Base-by-base conservation (phyloP, 2,113 vertebrate genomes). In the Xenotilapia leptura region DNA sequence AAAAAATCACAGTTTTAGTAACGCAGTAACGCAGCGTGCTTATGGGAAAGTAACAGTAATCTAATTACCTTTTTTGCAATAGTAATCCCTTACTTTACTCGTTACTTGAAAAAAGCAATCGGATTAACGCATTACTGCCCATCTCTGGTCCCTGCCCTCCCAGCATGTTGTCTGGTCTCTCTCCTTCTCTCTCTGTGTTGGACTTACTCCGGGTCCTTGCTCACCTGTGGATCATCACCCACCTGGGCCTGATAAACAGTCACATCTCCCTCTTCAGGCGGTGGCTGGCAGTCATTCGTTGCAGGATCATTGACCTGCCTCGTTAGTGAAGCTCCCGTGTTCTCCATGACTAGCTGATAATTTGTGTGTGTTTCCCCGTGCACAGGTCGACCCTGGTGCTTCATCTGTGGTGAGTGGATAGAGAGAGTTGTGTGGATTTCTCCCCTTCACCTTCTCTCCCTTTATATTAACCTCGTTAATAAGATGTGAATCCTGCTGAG, bases 1-100 rank as follows among this genome's bases (percentile, higher is more conserved):
- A 7, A 26, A 55, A 26, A 26, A 6, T 53, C 51, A 53, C 51
- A 5, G 0, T 1, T 56, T 56, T 26, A 56, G 12, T 56, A 56
- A 26, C 6, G 0, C 21, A 56, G 54, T 56, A 55, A 55, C 0
- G 9, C 51, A 54, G 5, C 51, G n/a, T 1, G n/a, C 54, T 26
- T 56, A 56, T 5, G 54, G 54, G 54, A 26, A 56, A 58, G 23
- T 58, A 58, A 28, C 23, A 5, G 13, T 15, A 28, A 28, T 58
- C 23, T 15, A 56, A 56, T 56, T 0, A 58, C 13, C 13, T 28
- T 58, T 58, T 58, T 58, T 58, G 55, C 13, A 28, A 56, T 56
- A 56, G 13, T 15, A 58, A 58, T 58, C 0, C 1, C 0, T 8
- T 28, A 0, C 28, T 28, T 28, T 28, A 28, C 28, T 28, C 28